Conservation (phyloP, 2,113 vertebrate genomes). For the Dunckerocampus dactyliophorus region DNA sequence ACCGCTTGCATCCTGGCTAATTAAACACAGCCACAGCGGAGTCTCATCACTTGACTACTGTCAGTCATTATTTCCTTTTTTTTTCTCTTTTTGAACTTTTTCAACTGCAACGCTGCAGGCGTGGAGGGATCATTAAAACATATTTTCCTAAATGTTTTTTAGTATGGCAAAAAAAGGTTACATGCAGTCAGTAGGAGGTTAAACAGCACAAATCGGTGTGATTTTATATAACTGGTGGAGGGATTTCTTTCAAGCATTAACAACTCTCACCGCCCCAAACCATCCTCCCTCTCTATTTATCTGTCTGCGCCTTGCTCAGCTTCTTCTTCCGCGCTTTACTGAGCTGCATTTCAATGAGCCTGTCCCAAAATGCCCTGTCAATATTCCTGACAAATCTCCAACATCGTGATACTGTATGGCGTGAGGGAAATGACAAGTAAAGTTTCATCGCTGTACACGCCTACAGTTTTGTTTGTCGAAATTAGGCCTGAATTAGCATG, state of each 20-base stretch:
- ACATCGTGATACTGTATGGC: constrained; percentile 33
- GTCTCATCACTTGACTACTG: too few relatives aligned
- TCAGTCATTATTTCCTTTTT: too few relatives aligned
- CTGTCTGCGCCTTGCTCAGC: constrained; percentile 7
- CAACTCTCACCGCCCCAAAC: constrained; percentile 8
- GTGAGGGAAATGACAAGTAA: constrained; percentile 26
- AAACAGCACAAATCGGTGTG: constrained; percentile 39
- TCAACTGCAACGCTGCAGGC: not conserved
- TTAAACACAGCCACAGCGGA: too few relatives aligned
- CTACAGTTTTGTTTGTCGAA: too few relatives aligned
- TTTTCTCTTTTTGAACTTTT: not conserved
- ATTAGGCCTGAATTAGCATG: too few relatives aligned
- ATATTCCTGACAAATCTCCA: constrained; percentile 48
- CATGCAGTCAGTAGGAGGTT: constrained; percentile 9
- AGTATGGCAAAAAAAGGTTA: not conserved
- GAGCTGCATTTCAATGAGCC: constrained; percentile 55
- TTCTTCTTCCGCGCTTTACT: constrained; percentile 19
- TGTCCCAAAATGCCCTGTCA: constrained; percentile 47
- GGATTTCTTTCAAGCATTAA: constrained; percentile 35
- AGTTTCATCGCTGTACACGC: constrained; percentile 11
- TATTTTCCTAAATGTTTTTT: not conserved
- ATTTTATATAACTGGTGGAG: constrained; percentile 29
- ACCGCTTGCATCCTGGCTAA: too few relatives aligned
- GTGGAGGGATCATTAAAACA: not conserved
- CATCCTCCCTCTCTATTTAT: constrained; percentile 11